Evolutionary conservation across 2,113 vertebrate genomes (phyloP), one percentile per base, ranked within the genome.

Genomic region (Candoia aspera): DNA sequence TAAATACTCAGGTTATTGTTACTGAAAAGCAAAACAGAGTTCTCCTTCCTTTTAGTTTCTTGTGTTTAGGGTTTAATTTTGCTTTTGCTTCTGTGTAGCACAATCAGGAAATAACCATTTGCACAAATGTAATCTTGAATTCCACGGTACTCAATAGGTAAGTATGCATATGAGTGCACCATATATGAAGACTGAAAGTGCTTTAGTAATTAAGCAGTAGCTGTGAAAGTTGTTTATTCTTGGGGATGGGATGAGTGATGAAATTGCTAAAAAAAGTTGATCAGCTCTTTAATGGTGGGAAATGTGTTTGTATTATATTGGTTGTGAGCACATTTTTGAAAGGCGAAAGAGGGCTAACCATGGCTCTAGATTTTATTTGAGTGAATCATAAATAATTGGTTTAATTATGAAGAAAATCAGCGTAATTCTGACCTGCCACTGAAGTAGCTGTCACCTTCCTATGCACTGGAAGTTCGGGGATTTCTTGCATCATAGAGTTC

Each of bases 1-100:
- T 55, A 89, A 89, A 54, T n/a, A 62, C 86, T 62, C 68, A 60
- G 42, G 54, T 53, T 88, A 37, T 84, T 88, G 88, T 88, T 88
- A 84, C 53, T 54, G 23, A 84, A 92, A 84, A 89, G 57, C 62
- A 58, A 92, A 59, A 10, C 19, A 4, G 83, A 46, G 17, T 26
- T 19, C 29, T 85, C 83, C 37, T 26, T 59, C n/a, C 24, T 54
- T 54, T 26, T 37, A 8, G 5, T n/a, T 9, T 42, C n/a, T 13
- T 33, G 6, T 4, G 8, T 33, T 24, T 54, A 79, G 33, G n/a
- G 26, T 23, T 21, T 13, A 53, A 19, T 42, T 73, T 19, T 57
- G 23, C 33, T 26, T 91, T 55, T 86, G 58, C n/a, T 88, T 60
- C 42, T 49, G 26, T 60, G 55, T 13, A 60, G 12, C 55, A 53